Percentiles rank a stretch among this genome's conserved stretches.
phyloP scores from a whole-genome alignment of 2,113 vertebrate species.

The Podilymbus podiceps region DNA sequence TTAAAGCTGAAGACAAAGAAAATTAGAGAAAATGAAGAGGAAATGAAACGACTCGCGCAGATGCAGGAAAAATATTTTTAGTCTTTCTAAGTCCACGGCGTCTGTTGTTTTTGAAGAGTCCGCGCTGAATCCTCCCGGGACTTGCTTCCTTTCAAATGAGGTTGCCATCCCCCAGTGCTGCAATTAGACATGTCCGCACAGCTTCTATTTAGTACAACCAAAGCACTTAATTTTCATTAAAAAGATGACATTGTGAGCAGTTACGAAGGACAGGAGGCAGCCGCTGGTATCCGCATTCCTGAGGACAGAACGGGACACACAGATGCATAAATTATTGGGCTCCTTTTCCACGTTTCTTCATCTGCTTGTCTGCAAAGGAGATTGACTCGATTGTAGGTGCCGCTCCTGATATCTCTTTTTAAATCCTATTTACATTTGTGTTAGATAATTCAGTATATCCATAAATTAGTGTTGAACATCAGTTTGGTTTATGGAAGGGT shows the following conservation, averaged over 20 bases:
- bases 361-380: background rate
- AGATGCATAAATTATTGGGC: background rate
- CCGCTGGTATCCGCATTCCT: background rate
- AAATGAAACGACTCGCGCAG: background rate
- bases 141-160: slow-evolving; percentile 39
- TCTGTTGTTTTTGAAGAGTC: slow-evolving; percentile 13
- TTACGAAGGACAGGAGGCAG: slow-evolving; percentile 56
- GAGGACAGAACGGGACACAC: background rate
- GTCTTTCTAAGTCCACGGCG: slow-evolving; percentile 8
- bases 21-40: slow-evolving; percentile 45
- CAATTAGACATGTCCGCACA: slow-evolving; percentile 60
- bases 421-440: background rate
- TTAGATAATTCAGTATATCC: background rate
- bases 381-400: background rate
- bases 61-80: slow-evolving; percentile 39
- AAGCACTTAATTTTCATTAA: slow-evolving; percentile 78
- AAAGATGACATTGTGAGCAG: slow-evolving; percentile 67
- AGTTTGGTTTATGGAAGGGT: background rate
- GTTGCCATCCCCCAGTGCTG: slow-evolving; percentile 46
- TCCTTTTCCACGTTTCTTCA: background rate
- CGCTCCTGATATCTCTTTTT: background rate
- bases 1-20: slow-evolving; percentile 45
- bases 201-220: slow-evolving; percentile 52
- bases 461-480: slow-evolving; percentile 19
- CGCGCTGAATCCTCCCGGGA: background rate